These are phyloP conservation scores for Naso thynnoides DNA, from an alignment of 2,797 vertebrate species.

Conservation along the genomic window DNA sequence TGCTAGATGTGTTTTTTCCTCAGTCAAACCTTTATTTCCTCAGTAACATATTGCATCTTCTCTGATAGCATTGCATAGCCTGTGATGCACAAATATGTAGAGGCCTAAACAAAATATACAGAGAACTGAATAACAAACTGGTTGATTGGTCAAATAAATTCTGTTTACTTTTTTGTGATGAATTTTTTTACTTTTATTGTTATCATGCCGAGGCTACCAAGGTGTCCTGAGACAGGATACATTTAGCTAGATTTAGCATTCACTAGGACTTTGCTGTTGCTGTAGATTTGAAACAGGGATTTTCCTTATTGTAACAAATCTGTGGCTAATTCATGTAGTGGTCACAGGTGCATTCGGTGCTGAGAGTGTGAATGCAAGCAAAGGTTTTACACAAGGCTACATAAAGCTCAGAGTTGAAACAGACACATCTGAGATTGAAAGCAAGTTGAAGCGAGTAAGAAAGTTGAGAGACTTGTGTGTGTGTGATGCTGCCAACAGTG, in stretches of 20 bases:
- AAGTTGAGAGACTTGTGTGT: slow-evolving; percentile 48
- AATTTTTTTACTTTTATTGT: too few relatives aligned
- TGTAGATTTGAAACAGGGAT: background rate
- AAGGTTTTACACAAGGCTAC: background rate
- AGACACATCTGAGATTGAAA: slow-evolving; percentile 29
- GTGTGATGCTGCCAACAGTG: slow-evolving; percentile 72
- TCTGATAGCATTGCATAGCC: too few relatives aligned
- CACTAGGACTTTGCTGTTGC: background rate
- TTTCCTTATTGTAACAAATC: background rate
- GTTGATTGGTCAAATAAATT: too few relatives aligned
- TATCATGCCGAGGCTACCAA: background rate
- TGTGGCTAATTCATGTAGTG: background rate
- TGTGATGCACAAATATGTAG: too few relatives aligned
- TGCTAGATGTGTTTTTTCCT: too few relatives aligned
- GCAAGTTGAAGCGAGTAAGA: slow-evolving; percentile 20
- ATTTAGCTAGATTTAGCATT: background rate
- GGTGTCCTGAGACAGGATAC: too few relatives aligned
- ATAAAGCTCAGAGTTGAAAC: slow-evolving; percentile 12
- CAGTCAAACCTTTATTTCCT: too few relatives aligned
- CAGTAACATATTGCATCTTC: too few relatives aligned
- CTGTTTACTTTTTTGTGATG: too few relatives aligned
- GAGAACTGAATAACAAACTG: too few relatives aligned
- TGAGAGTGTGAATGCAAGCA: background rate
- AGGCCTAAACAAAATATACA: too few relatives aligned
- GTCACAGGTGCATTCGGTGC: slow-evolving; percentile 9